Base-by-base conservation (phyloP, 2,797 vertebrate species). In the Brotula barbata region DNA sequence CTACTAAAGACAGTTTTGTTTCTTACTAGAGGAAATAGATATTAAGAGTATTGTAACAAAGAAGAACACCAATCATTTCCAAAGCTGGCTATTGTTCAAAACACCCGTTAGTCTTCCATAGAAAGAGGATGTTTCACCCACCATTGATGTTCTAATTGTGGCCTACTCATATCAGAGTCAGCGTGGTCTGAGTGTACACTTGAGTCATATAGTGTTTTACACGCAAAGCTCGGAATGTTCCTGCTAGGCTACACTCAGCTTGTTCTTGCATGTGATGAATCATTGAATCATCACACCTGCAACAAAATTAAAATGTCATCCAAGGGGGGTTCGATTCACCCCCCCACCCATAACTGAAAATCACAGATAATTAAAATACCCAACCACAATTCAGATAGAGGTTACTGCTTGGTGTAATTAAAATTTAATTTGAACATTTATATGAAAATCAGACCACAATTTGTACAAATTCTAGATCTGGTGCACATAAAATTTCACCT, bases 201-300 rank as follows among this genome's bases (percentile, higher is more conserved):
- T 78, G 60, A 85, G 50, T 80, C 62, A 82, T 68, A 50, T 64
- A 40, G 59, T 39, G 17, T 47, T 31, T 46, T 31, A 58, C 47
- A 39, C 5, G 6, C 31, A 55, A 45, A 28, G 33, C 14, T 42
- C 43, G 59, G 60, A 45, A 28, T 56, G 43, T 33, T 28, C 41
- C 56, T 54, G 34, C 21, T 42, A 39, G 64, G 9, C 58, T 47
- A 56, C 50, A 46, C 37, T 52, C 16, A 40, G 36, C 48, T 45
- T 28, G 52, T 28, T 64, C 16, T 68, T 25, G 10, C 28, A 39
- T 57, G 51, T 12, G 7, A 64, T 80, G 64, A 72, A 45, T 69
- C 58, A 79, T 52, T 80, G 64, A 72, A 45, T 69, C 58, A 79
- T 52, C 50, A 31, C 19, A 56, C 19, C 15, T 58, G 51, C 42